A percentile compares a stretch with the other conserved stretches of the same genome.
phyloP scores from a whole-genome alignment of 2,797 vertebrate genomes.

The Coranthus polyacanthus region DNA sequence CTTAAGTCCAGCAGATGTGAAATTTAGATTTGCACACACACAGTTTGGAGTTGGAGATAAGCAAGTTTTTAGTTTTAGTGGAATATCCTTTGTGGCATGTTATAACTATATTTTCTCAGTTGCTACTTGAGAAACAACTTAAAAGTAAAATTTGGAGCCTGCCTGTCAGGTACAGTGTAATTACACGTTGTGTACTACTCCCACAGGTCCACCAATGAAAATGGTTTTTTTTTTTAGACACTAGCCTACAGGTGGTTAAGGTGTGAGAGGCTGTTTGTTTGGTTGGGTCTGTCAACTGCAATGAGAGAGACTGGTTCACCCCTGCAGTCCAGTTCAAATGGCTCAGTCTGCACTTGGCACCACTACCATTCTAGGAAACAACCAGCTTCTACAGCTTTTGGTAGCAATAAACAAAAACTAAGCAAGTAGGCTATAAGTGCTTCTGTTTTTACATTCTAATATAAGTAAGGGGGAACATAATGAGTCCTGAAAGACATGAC shows the following conservation, averaged over 20 bases:
- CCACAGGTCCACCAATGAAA: not conserved
- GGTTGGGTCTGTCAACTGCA: slow-evolving; percentile 10
- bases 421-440: too few species aligned
- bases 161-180: slow-evolving; percentile 1
- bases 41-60: not conserved
- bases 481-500: slow-evolving; percentile 1
- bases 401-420: slow-evolving; percentile 36
- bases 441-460: slow-evolving; percentile 29
- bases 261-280: not conserved
- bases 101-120: slow-evolving; percentile 8
- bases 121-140: slow-evolving; percentile 2
- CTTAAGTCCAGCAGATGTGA: slow-evolving; percentile 33
- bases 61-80: too few species aligned
- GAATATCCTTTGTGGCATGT: too few species aligned
- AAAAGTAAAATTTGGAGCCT: not conserved
- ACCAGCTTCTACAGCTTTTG: slow-evolving; percentile 39
- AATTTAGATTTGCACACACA: slow-evolving; percentile 18
- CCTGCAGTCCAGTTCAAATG: not conserved
- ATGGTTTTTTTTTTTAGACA: not conserved
- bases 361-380: slow-evolving; percentile 29
- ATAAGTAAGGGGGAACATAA: too few species aligned
- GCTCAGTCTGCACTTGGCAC: slow-evolving; percentile 5
- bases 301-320: slow-evolving; percentile 7
- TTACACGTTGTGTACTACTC: not conserved
- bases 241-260: slow-evolving; percentile 8